phyloP scores from a whole-genome alignment of 2,113 vertebrate species.

The Gobius niger region DNA sequence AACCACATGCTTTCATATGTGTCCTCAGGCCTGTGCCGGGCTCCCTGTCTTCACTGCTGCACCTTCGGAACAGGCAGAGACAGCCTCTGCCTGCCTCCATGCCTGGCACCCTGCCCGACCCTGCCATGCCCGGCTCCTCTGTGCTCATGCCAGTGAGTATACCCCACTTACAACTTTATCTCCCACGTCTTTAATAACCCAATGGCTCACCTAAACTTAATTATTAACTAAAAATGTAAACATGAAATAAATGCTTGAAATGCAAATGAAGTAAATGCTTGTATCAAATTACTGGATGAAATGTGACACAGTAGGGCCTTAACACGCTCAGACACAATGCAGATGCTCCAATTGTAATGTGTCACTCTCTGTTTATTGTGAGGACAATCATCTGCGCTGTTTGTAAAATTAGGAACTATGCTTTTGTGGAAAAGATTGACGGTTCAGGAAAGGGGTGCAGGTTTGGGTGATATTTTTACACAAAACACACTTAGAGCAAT shows the following conservation, averaged over 20 bases:
- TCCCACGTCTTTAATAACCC: conserved; percentile 14
- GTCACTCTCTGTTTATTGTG: conserved; percentile 67
- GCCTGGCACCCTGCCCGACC: conserved; percentile 97
- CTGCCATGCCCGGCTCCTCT: conserved; percentile 97
- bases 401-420: conserved; percentile 77
- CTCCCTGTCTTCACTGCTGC: conserved; percentile 96
- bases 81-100: conserved; percentile 99
- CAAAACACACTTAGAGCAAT: conserved; percentile 82
- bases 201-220: conserved; percentile 42
- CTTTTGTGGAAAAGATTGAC: conserved; percentile 73
- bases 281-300: too few relatives aligned
- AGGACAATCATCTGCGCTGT: conserved; percentile 64
- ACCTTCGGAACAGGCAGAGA: conserved; percentile 97
- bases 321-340: conserved; percentile 65
- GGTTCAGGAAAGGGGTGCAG: conserved; percentile 76
- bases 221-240: conserved; percentile 4
- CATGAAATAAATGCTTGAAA: too few relatives aligned
- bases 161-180: conserved; percentile 7
- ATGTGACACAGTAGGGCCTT: not conserved
- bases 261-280: too few relatives aligned
- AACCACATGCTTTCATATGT: conserved; percentile 7
- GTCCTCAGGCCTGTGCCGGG: conserved; percentile 91
- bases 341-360: conserved; percentile 74
- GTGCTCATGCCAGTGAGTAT: conserved; percentile 96
- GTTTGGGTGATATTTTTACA: conserved; percentile 80